Base-by-base conservation (phyloP, 2,113 vertebrate genomes). In the Bubo bubo region DNA sequence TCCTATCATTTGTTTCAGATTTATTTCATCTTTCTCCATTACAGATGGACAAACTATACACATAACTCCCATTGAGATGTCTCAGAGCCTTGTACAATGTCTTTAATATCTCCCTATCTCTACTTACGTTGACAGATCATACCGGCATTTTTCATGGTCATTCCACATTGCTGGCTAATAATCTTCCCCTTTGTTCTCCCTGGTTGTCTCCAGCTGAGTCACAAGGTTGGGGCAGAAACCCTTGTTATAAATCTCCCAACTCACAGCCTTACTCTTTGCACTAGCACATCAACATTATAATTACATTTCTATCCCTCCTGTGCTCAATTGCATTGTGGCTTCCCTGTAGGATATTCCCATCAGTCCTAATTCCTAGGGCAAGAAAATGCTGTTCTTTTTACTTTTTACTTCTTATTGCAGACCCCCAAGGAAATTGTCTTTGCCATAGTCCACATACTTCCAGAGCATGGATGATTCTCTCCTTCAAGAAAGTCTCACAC, bases 21-120 rank as follows among this genome's bases (percentile, higher is more conserved):
- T 93, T 73, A 80, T 95, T 95, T 95, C 50, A 77, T 81, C 68
- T 86, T 88, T 77, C 64, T 86, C 45, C 47, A 58, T 74, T 95
- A 86, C 55, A 80, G 50, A 91, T 91, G n/a, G 34, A 64, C 75
- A 86, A 80, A 88, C 45, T 77, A 62, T 59, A 67, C 60, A 58
- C 83, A 67, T 53, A 90, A 95, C 20, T 95, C 88, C 80, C 64
- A 86, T 8, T 77, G 76, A 92, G 79, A 59, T 58, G 68, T 86
- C 80, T 91, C 64, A 16, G 59, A 66, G 59, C 43, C 76, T 52
- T 77, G 47, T 73, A 79, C 50, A 74, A 66, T 47, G 21, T 63
- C 6, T 7, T 91, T 89, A 85, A 79, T 94, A 91, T 93, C 89
- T 94, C 60, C 76, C 47, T 90, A 34, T 87, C 56, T 89, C 68